Evolutionary conservation across 1,140 invertebrate species (phyloP), one percentile per base, ranked within the genome.

Genomic region (Himalopsyche phryganea): DNA sequence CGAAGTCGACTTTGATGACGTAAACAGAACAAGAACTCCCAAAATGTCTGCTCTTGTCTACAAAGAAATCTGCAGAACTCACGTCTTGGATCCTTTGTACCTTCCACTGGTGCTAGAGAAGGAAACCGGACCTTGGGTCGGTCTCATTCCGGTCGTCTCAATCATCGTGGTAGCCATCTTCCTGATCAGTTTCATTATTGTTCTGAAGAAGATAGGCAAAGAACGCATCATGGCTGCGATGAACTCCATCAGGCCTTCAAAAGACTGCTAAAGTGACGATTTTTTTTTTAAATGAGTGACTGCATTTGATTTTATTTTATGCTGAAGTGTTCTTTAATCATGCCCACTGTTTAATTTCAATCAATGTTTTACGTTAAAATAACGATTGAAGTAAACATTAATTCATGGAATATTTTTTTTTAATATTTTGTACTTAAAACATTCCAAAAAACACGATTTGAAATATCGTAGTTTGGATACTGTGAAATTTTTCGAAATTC

Each of bases 1-100:
- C 60, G 75, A 81, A 17, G 85, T 90, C 0, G 80, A 90, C 67
- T 89, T 89, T 60, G 75, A 66, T 1, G 75, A 83, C 59, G 77
- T 81, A 0, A 68, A 81, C 4, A 75, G 82, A 58, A 78, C 76
- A 1, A 77, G 88, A 58, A 84, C 77, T 2, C 80, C 81, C 1
- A 90, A 89, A 69, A 75, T 80, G 41, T 90, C 88, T 6, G 77
- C 81, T 0, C 58, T 77, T 40, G 81, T 83, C 58, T 80, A 79
- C 55, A 73, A 74, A 36, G 62, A 81, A 40, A 70, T 87, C 5
- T 73, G 82, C 50, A 72, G 74, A 61, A 75, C 75, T 0, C 72
- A 73, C 45, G 58, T 67, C 20, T 67, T 78, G 58, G 74, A 77
- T 59, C 72, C 68, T 66, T 65, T 67, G 50, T 77, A 68, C 54